Percentiles rank a stretch among this genome's conserved stretches.
Conservation (phyloP, 2,797 vertebrate genomes). For the Oreochromis mossambicus region DNA sequence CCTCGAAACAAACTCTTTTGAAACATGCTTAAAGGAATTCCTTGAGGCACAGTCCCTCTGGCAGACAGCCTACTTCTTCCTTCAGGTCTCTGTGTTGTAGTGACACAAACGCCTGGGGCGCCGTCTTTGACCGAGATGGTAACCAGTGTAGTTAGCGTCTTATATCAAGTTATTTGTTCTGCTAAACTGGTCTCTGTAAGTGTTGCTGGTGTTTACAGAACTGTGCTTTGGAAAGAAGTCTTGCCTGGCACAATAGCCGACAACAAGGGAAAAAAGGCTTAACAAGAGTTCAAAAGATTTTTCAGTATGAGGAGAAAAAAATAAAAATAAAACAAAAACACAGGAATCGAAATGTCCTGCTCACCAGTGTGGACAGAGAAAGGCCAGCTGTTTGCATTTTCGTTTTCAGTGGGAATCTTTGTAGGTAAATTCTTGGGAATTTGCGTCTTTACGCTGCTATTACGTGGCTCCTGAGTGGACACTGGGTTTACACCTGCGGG, state of each 20-base stretch:
- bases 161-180: conserved; percentile 57
- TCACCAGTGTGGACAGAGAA: conserved; percentile 76
- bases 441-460: conserved; percentile 70
- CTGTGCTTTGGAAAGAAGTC: not conserved
- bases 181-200: conserved; percentile 19
- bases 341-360: not conserved
- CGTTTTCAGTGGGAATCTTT: conserved; percentile 44
- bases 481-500: conserved; percentile 20
- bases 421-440: conserved; percentile 59
- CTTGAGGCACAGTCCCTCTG: conserved; percentile 52
- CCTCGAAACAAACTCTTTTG: conserved; percentile 37
- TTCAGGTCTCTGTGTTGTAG: conserved; percentile 54
- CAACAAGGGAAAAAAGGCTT: not conserved
- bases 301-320: not conserved
- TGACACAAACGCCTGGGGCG: conserved; percentile 53
- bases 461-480: conserved; percentile 70
- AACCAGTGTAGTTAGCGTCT: conserved; percentile 38
- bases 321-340: not conserved
- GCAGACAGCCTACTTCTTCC: conserved; percentile 52
- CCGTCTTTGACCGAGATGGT: conserved; percentile 51
- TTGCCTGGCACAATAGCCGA: not conserved
- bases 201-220: conserved; percentile 11
- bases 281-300: not conserved
- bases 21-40: conserved; percentile 44
- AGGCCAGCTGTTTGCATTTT: conserved; percentile 60